phyloP scores from a whole-genome alignment of 1,140 invertebrate genomes.

The Camponotus vicinus region DNA sequence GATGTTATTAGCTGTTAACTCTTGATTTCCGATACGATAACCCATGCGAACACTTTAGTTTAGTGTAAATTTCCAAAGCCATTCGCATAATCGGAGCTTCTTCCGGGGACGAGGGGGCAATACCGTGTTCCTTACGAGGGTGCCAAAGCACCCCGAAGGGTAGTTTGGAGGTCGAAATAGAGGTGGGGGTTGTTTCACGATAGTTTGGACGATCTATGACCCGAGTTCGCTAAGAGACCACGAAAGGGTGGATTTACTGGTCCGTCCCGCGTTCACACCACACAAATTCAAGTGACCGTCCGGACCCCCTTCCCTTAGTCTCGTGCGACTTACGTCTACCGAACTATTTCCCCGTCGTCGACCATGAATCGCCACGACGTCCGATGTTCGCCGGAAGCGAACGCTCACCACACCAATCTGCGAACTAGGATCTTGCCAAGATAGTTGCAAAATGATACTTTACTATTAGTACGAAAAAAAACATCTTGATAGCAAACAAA shows the following conservation, averaged over 20 bases:
- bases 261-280: slow-evolving; percentile 84
- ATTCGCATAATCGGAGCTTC: slow-evolving; percentile 75
- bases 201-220: slow-evolving; percentile 85
- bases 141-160: slow-evolving; percentile 73
- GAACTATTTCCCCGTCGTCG: slow-evolving; percentile 72
- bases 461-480: not conserved
- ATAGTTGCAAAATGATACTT: slow-evolving; percentile 10
- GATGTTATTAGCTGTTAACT: slow-evolving; percentile 18
- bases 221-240: slow-evolving; percentile 84
- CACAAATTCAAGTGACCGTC: slow-evolving; percentile 85
- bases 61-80: slow-evolving; percentile 68
- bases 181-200: slow-evolving; percentile 81
- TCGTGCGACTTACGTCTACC: slow-evolving; percentile 79
- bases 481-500: not conserved
- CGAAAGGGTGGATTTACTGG: slow-evolving; percentile 86
- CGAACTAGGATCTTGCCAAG: slow-evolving; percentile 22
- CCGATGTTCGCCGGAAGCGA: slow-evolving; percentile 53
- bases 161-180: slow-evolving; percentile 65
- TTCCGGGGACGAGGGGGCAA: slow-evolving; percentile 52
- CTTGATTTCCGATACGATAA: not conserved
- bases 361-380: slow-evolving; percentile 58
- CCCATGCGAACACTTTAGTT: slow-evolving; percentile 26
- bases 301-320: slow-evolving; percentile 52
- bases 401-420: slow-evolving; percentile 52
- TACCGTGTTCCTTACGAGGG: slow-evolving; percentile 69